Evolutionary conservation across 2,797 vertebrate genomes (phyloP).

Genomic region (Paguma larvata): DNA sequence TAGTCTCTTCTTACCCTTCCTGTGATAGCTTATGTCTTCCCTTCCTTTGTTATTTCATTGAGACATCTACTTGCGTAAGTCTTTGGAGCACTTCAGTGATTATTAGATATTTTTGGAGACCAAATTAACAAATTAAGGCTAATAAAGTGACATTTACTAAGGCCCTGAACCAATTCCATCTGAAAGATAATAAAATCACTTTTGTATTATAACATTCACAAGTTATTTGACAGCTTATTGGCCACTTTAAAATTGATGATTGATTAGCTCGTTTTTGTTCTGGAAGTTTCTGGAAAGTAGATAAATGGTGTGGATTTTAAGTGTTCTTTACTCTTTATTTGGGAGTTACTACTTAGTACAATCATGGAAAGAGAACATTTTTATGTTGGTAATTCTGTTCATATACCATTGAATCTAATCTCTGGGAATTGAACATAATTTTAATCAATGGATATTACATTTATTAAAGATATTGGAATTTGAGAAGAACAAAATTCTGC

Average conservation of each 20-base stretch:
- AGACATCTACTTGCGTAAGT: not conserved
- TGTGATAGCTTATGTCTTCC: not conserved
- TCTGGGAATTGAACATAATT: slow-evolving; percentile 51
- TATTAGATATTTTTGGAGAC: slow-evolving; percentile 17
- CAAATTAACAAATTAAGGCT: not conserved
- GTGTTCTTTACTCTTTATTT: not conserved
- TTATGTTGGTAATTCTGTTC: slow-evolving; percentile 4
- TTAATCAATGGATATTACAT: slow-evolving; percentile 44
- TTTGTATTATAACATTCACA: slow-evolving; percentile 24
- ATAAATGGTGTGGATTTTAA: not conserved
- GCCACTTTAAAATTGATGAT: not conserved
- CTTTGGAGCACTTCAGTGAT: not conserved
- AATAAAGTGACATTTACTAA: slow-evolving; percentile 23
- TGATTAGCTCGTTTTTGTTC: slow-evolving; percentile 29
- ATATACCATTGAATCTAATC: not conserved
- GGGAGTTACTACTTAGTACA: not conserved
- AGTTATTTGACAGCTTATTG: not conserved
- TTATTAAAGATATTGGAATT: slow-evolving; percentile 59
- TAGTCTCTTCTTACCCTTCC: not conserved
- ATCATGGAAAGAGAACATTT: not conserved
- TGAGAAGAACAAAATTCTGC: slow-evolving; percentile 14
- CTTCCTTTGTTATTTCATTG: not conserved
- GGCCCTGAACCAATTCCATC: not conserved
- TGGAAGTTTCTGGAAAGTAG: slow-evolving; percentile 42
- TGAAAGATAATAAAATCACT: slow-evolving; percentile 42